These are phyloP conservation scores for Nemoura dubitans DNA, from an alignment of 2,888 invertebrate genomes.

Conservation along the genomic window DNA sequence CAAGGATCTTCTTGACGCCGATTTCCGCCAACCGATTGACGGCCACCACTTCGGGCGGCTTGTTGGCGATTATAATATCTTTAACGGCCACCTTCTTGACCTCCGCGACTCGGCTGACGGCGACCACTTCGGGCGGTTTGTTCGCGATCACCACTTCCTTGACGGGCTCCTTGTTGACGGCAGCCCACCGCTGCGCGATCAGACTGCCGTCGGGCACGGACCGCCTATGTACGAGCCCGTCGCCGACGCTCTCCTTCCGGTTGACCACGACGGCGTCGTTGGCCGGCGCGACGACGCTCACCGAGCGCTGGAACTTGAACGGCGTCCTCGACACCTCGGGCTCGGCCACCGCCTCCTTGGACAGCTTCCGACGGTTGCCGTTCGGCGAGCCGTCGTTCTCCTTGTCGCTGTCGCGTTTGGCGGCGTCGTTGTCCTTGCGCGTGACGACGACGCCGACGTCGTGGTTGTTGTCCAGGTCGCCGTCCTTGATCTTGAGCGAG, in stretches of 20 bases:
- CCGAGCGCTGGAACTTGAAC: conserved; percentile 26
- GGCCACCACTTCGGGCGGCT: not conserved
- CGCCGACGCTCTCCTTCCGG: not conserved
- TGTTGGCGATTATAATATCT: not conserved
- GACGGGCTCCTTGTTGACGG: conserved; percentile 36
- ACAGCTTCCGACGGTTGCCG: not conserved
- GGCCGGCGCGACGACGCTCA: not conserved
- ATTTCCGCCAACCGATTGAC: not conserved
- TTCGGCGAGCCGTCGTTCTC: conserved; percentile 63
- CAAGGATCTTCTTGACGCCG: too few species aligned
- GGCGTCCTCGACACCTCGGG: not conserved
- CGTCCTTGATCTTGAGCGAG: conserved; percentile 82
- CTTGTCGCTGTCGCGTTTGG: conserved; percentile 76
- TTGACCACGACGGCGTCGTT: not conserved
- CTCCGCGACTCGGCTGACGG: not conserved
- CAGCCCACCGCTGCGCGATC: conserved; percentile 9
- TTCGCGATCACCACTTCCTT: conserved; percentile 18
- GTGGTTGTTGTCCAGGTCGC: conserved; percentile 69
- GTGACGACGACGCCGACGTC: conserved; percentile 66
- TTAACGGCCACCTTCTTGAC: not conserved
- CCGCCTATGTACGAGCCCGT: not conserved
- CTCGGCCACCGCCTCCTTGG: not conserved
- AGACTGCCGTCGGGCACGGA: conserved; percentile 29
- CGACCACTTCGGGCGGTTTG: not conserved
- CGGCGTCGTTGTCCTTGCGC: conserved; percentile 62